phyloP scores from a whole-genome alignment of 2,888 invertebrate species.

The Troides aeacus region DNA sequence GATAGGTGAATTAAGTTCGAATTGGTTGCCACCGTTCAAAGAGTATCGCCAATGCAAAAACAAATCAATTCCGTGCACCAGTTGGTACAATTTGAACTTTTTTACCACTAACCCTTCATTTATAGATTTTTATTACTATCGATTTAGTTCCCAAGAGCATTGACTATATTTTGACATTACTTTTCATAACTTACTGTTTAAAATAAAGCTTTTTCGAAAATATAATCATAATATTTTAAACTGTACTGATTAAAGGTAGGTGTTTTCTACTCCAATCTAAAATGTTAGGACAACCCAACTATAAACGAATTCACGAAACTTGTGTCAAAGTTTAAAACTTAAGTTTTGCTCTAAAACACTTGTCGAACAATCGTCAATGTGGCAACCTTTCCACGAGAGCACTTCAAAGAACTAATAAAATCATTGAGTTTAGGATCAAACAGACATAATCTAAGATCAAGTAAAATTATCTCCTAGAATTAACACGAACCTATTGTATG shows the following conservation, averaged over 20 bases:
- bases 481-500: not conserved
- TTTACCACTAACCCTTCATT: not conserved
- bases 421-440: not conserved
- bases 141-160: no score
- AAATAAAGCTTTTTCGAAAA: no score
- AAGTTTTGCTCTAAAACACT: conserved; percentile 13
- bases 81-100: conserved; percentile 7
- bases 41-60: conserved; percentile 11
- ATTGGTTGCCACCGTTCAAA: conserved; percentile 15
- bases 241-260: not conserved
- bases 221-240: not conserved
- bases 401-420: conserved; percentile 22
- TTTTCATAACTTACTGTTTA: no score
- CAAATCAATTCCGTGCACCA: conserved; percentile 3
- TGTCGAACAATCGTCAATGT: conserved; percentile 7
- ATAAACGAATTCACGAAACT: not conserved
- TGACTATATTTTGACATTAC: no score
- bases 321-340: conserved; percentile 10
- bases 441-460: conserved; percentile 14
- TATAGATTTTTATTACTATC: not conserved
- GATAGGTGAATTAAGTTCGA: conserved; percentile 16
- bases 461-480: not conserved
- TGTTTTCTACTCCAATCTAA: not conserved
- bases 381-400: not conserved
- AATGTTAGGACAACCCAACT: not conserved